phyloP scores from a whole-genome alignment of 2,797 vertebrate genomes.

The Microchirus variegatus region DNA sequence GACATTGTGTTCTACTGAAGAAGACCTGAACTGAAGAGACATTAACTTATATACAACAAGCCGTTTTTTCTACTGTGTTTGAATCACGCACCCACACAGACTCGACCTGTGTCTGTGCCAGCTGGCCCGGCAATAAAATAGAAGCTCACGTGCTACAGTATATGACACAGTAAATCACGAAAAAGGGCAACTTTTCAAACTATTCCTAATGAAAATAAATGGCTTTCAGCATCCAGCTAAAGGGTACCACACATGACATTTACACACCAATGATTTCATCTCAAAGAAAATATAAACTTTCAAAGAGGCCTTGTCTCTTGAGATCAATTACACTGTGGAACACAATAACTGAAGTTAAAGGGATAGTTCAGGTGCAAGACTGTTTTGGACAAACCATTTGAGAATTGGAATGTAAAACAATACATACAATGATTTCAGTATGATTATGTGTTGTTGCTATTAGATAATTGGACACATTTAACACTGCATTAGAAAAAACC shows the following conservation, averaged over 20 bases:
- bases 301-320: constrained; percentile 55
- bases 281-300: constrained; percentile 55
- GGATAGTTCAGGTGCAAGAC: too few relatives aligned
- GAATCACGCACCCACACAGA: background rate
- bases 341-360: constrained; percentile 57
- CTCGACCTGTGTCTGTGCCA: constrained; percentile 5
- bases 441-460: too few relatives aligned
- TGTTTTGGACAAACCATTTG: too few relatives aligned
- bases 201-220: constrained; percentile 66
- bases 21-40: too few relatives aligned
- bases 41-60: too few relatives aligned
- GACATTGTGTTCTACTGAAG: too few relatives aligned
- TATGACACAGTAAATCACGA: constrained; percentile 46
- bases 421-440: too few relatives aligned
- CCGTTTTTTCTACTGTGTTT: background rate
- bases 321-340: constrained; percentile 62
- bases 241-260: constrained; percentile 63
- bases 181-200: constrained; percentile 54
- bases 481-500: too few relatives aligned
- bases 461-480: too few relatives aligned
- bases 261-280: constrained; percentile 62
- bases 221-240: constrained; percentile 39
- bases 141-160: background rate
- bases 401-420: too few relatives aligned
- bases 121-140: background rate